Evolutionary conservation across 2,113 vertebrate genomes (phyloP).

Genomic region (Ctenomys sociabilis): DNA sequence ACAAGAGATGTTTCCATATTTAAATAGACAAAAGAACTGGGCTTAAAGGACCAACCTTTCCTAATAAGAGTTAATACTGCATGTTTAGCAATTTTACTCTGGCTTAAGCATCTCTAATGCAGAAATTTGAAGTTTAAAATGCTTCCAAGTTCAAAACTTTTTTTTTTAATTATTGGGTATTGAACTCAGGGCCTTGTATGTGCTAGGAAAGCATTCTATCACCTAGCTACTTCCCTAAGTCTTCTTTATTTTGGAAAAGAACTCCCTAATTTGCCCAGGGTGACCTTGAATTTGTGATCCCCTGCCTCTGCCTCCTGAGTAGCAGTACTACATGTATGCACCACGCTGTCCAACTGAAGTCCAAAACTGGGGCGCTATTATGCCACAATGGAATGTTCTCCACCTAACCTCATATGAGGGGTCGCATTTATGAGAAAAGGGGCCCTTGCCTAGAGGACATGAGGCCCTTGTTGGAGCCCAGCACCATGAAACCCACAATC

Average conservation of each 20-base stretch:
- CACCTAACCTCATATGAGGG: background rate
- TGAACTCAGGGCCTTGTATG: background rate
- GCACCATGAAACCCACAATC: background rate
- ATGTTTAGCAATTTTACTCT: background rate
- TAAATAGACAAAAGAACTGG: background rate
- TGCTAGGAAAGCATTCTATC: background rate
- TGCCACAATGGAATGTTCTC: background rate
- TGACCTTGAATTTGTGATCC: background rate
- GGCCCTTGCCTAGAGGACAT: background rate
- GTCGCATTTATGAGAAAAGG: background rate
- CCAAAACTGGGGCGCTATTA: background rate
- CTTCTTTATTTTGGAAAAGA: background rate
- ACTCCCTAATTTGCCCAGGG: background rate
- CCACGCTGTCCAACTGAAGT: background rate
- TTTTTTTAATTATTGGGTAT: background rate
- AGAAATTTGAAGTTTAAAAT: background rate
- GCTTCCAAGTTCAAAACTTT: background rate
- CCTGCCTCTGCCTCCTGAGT: background rate
- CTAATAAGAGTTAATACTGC: background rate
- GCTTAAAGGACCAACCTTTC: slow-evolving; percentile 20
- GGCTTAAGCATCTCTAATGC: background rate
- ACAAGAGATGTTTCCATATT: background rate
- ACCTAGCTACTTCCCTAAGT: background rate
- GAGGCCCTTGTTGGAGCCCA: background rate
- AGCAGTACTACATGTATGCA: background rate